A percentile compares a stretch with the other conserved stretches of the same genome.
phyloP scores from a whole-genome alignment of 2,797 vertebrate species.

The Clarias pachynema region DNA sequence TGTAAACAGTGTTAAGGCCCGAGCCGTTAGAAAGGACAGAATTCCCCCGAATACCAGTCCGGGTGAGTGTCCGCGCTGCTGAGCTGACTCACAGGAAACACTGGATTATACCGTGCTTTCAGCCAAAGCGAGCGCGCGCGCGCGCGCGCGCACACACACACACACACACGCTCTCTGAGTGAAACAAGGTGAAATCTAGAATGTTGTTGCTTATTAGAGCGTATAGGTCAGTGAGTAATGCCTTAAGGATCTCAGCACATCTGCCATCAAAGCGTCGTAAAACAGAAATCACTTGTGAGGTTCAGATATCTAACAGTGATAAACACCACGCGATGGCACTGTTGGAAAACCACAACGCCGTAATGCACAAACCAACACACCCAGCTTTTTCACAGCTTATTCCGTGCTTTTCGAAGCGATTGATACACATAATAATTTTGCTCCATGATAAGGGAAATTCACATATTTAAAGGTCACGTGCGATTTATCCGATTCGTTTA shows the following conservation, averaged over 20 bases:
- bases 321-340: conserved; percentile 74
- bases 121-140: conserved; percentile 28
- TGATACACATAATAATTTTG: neutral
- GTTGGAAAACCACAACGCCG: conserved; percentile 59
- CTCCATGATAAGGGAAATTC: neutral
- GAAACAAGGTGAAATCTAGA: conserved; percentile 39
- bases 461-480: conserved; percentile 4
- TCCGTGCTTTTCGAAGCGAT: neutral
- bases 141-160: conserved; percentile 9
- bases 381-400: too few species aligned
- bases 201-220: conserved; percentile 8
- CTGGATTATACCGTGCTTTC: conserved; percentile 53
- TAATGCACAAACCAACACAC: neutral
- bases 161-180: neutral
- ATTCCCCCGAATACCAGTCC: conserved; percentile 70
- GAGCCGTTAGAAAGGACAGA: conserved; percentile 50
- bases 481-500: neutral
- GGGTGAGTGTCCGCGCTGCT: conserved; percentile 64
- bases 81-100: conserved; percentile 74
- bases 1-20: conserved; percentile 25
- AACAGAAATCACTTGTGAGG: neutral
- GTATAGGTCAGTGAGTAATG: conserved; percentile 25
- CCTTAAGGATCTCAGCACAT: conserved; percentile 7
- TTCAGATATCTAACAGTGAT: neutral
- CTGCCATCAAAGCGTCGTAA: conserved; percentile 5